Percentiles rank a stretch among this genome's conserved stretches.
phyloP scores from a whole-genome alignment of 1,140 invertebrate genomes.

The Stratiolaelaps scimitus region DNA sequence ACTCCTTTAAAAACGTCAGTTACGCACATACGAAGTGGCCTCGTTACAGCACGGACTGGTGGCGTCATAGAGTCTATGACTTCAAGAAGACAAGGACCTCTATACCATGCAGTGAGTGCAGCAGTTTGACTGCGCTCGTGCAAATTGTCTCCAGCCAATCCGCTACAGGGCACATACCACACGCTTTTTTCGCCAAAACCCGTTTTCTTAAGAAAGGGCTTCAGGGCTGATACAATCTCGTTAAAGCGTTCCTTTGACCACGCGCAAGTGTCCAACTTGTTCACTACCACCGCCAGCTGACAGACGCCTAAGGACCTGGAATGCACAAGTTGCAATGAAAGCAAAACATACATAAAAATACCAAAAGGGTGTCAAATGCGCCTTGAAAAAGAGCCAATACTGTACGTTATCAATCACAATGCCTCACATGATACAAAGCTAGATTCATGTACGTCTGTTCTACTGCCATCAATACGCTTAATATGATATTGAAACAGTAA shows the following conservation, averaged over 20 bases:
- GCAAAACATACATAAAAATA: too few species aligned
- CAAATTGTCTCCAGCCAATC: slow-evolving; percentile 84
- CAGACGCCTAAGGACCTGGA: slow-evolving; percentile 51
- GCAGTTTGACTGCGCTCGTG: slow-evolving; percentile 54
- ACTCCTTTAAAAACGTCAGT: slow-evolving; percentile 90
- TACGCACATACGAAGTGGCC: slow-evolving; percentile 78
- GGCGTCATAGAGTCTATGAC: slow-evolving; percentile 74
- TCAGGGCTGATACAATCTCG: slow-evolving; percentile 72
- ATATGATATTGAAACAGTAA: too few species aligned
- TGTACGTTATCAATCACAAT: too few species aligned
- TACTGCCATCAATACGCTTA: too few species aligned
- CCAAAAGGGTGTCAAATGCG: too few species aligned
- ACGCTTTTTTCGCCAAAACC: slow-evolving; percentile 80
- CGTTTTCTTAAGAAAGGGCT: slow-evolving; percentile 80
- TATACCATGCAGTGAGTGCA: slow-evolving; percentile 65
- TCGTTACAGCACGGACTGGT: slow-evolving; percentile 60
- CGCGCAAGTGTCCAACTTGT: slow-evolving; percentile 66
- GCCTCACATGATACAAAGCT: too few species aligned
- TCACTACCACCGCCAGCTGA: slow-evolving; percentile 69
- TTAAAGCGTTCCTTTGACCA: slow-evolving; percentile 69
- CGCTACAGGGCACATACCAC: slow-evolving; percentile 86
- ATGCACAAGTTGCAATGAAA: slow-evolving; percentile 27
- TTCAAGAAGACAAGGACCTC: slow-evolving; percentile 62
- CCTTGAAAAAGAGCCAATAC: too few species aligned
- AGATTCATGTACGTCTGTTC: too few species aligned